These are phyloP conservation scores for Calephelis perditalis DNA, from an alignment of 2,888 invertebrate species.

Conservation along the genomic window DNA sequence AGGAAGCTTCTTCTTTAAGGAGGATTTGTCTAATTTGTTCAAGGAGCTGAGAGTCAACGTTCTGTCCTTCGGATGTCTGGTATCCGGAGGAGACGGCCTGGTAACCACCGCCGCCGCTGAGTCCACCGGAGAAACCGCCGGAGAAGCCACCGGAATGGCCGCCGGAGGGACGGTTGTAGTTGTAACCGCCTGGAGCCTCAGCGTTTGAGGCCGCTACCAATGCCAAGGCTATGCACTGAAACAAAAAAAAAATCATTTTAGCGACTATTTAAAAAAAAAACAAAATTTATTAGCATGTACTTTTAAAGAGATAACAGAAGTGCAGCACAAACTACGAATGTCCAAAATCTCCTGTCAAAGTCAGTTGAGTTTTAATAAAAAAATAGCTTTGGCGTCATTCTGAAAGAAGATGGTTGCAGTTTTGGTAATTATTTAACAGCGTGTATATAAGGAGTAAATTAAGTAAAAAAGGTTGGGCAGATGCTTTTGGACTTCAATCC, in stretches of 20 bases:
- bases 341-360: too few relatives aligned
- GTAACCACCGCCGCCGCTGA: constrained; percentile 82
- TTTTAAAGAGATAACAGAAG: too few relatives aligned
- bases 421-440: too few relatives aligned
- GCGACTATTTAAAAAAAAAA: neutral
- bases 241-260: constrained; percentile 37
- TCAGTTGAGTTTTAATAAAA: too few relatives aligned
- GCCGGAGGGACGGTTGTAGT: constrained; percentile 83
- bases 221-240: constrained; percentile 89
- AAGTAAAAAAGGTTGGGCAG: too few relatives aligned
- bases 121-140: constrained; percentile 59
- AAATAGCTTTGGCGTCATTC: too few relatives aligned
- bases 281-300: neutral
- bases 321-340: too few relatives aligned
- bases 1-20: constrained; percentile 86
- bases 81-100: constrained; percentile 86
- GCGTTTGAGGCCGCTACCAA: constrained; percentile 86
- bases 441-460: too few relatives aligned
- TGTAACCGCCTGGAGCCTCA: constrained; percentile 87
- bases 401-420: too few relatives aligned
- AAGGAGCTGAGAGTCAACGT: constrained; percentile 87
- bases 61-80: constrained; percentile 89
- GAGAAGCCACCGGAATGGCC: constrained; percentile 52
- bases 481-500: too few relatives aligned
- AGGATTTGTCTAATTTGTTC: constrained; percentile 92